These are phyloP conservation scores for Calyptomena viridis DNA, from an alignment of 2,113 vertebrate genomes.

Conservation along the genomic window DNA sequence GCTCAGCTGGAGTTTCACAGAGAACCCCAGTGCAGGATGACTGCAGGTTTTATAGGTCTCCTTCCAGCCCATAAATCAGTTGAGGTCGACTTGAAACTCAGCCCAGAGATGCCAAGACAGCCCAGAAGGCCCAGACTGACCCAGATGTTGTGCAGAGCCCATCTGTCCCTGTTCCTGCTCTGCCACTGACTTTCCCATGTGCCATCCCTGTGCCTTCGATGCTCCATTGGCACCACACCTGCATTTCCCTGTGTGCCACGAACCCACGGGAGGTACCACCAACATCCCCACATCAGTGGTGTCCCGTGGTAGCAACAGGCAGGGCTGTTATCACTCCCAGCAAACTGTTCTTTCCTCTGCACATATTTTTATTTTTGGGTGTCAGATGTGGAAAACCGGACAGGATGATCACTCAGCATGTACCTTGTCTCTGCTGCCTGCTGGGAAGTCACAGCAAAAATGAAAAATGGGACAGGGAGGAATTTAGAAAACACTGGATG, in stretches of 20 bases:
- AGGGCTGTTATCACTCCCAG: neutral
- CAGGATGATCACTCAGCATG: constrained; percentile 32
- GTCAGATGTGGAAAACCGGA: constrained; percentile 14
- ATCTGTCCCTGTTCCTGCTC: neutral
- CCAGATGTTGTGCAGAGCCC: neutral
- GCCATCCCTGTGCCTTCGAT: neutral
- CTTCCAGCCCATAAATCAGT: constrained; percentile 33
- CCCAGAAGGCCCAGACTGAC: neutral
- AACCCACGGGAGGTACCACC: neutral
- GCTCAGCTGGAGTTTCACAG: constrained; percentile 44
- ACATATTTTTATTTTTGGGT: neutral
- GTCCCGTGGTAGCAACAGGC: neutral
- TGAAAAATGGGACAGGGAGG: constrained; percentile 18
- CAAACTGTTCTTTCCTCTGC: neutral
- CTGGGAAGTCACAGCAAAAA: neutral
- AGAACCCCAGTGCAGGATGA: neutral
- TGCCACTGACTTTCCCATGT: neutral
- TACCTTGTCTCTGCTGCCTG: constrained; percentile 23
- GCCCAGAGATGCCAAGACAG: neutral
- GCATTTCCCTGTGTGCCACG: neutral
- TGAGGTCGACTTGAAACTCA: neutral
- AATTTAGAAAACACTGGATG: neutral
- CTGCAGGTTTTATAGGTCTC: neutral
- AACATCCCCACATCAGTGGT: fast-evolving
- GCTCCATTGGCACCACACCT: neutral